Evolutionary conservation across 2,888 invertebrate genomes (phyloP), one percentile per base, ranked within the genome.

Genomic region (Tenthredo distinguenda): DNA sequence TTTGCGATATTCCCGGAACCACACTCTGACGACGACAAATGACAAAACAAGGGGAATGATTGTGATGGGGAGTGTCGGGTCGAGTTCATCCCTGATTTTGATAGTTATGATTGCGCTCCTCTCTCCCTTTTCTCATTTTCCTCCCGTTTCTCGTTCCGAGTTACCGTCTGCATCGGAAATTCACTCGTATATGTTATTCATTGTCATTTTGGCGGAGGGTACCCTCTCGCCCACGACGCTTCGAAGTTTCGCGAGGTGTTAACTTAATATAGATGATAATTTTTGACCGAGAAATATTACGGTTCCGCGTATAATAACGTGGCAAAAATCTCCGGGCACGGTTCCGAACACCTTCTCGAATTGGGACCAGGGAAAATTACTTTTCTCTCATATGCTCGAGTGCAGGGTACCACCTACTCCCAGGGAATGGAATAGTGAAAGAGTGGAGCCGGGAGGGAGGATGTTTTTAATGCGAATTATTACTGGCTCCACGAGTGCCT

Each of bases 401-500:
- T n/a, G 15, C 40, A n/a, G 12, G 50, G 15, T 43, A 31, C 31
- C 31, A 31, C 10, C 43, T 47, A 15, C 2, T 0, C 7, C 26
- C 50, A 12, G 5, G 34, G 18, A 15, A 68, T 68, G 26, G 77
- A 55, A 77, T 31, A 55, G 34, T 31, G 34, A 31, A 31, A 50
- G 12, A 74, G 74, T n/a, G 15, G 74, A 43, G 43, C 7, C 12
- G 15, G 74, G 1, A 26, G 10, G 58, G 37, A 74, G 40, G 87
- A 89, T 91, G 91, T 92, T 92, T 92, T 92, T 91, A 90, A 90
- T 90, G 88, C 89, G 90, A 92, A 92, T 93, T 93, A 93, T 91
- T 93, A 90, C 92, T 90, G 90, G 91, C 90, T 91, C 90, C 90
- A 88, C 89, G 91, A 88, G 89, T 89, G 89, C 89, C 92, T 93